Conservation (phyloP, 2,113 vertebrate genomes). For the Lophius piscatorius region DNA sequence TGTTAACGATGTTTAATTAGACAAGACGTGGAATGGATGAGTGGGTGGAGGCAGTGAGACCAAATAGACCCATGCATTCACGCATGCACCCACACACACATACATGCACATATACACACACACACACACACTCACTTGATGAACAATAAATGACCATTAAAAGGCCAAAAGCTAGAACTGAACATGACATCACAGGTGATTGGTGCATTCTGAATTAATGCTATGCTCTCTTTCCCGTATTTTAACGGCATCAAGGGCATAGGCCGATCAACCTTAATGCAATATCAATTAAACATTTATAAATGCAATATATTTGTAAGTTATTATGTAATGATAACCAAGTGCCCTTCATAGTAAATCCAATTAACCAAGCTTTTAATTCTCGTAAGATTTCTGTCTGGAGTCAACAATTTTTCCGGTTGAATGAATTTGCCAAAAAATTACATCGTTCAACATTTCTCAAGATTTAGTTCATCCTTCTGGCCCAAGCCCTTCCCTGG, state of each 20-base stretch:
- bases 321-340: slow-evolving; percentile 48
- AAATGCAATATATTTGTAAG: slow-evolving; percentile 47
- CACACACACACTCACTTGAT: slow-evolving; percentile 42
- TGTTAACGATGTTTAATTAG: slow-evolving; percentile 87
- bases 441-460: slow-evolving; percentile 43
- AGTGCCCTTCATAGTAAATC: slow-evolving; percentile 58
- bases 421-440: slow-evolving; percentile 51
- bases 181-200: slow-evolving; percentile 56
- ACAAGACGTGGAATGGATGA: slow-evolving; percentile 81
- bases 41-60: slow-evolving; percentile 67
- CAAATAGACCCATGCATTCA: slow-evolving; percentile 41
- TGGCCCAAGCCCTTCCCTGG: slow-evolving; percentile 32
- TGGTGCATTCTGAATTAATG: slow-evolving; percentile 30
- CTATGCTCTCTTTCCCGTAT: slow-evolving; percentile 43
- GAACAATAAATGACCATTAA: slow-evolving; percentile 67
- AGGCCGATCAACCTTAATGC: slow-evolving; percentile 46
- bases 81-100: slow-evolving; percentile 13
- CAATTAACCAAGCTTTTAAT: slow-evolving; percentile 64
- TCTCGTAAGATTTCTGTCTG: slow-evolving; percentile 35
- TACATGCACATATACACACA: slow-evolving; percentile 20
- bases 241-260: slow-evolving; percentile 52
- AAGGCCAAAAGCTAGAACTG: slow-evolving; percentile 62
- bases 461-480: slow-evolving; percentile 47
- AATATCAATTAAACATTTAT: slow-evolving; percentile 49
- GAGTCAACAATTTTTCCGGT: slow-evolving; percentile 35